phyloP scores from a whole-genome alignment of 2,888 invertebrate species.

The Atethmia centrago region DNA sequence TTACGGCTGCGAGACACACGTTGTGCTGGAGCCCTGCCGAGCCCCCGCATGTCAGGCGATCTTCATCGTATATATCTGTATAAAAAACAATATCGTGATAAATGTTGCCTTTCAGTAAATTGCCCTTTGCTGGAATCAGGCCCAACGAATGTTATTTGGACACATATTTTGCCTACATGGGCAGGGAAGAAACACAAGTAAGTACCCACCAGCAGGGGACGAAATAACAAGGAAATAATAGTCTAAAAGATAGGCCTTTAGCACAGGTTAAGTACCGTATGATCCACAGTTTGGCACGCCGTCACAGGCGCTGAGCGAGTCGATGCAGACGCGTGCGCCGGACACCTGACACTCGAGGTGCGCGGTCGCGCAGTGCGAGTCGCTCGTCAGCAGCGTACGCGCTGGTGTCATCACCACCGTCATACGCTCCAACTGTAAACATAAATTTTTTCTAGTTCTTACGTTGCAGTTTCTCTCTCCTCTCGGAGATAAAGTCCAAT shows the following conservation, averaged over 20 bases:
- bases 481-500: background rate
- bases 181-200: background rate
- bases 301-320: slow-evolving; percentile 82
- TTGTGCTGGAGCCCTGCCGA: slow-evolving; percentile 73
- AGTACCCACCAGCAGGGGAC: background rate
- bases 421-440: slow-evolving; percentile 77
- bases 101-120: background rate
- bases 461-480: background rate
- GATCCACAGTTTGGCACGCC: slow-evolving; percentile 86
- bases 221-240: background rate
- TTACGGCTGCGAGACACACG: slow-evolving; percentile 81
- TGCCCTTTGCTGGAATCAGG: background rate
- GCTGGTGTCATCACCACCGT: slow-evolving; percentile 82
- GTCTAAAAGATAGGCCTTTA: background rate
- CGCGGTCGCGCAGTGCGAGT: slow-evolving; percentile 68
- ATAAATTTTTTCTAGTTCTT: background rate
- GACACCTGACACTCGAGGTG: slow-evolving; percentile 84
- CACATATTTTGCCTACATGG: background rate
- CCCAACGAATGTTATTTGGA: background rate
- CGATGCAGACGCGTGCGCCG: slow-evolving; percentile 83
- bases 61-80: slow-evolving; percentile 85
- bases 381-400: slow-evolving; percentile 68
- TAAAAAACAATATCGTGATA: background rate
- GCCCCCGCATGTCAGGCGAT: slow-evolving; percentile 79
- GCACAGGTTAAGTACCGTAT: slow-evolving; percentile 71